These are phyloP conservation scores for Coenonympha arcania DNA, from an alignment of 2,888 invertebrate genomes.

Conservation along the genomic window DNA sequence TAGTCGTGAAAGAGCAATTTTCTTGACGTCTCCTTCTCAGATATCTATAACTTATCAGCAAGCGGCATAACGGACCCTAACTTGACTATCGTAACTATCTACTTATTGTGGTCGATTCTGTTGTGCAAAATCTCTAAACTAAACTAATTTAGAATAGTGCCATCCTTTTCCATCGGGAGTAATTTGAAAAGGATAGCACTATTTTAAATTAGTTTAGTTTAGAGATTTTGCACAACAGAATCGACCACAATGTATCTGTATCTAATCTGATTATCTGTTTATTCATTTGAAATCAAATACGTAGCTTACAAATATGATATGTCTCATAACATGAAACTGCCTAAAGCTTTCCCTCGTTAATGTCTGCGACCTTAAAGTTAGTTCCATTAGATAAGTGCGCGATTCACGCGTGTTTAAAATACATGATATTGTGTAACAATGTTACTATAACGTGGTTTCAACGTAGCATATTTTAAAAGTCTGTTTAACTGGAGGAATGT, in stretches of 20 bases:
- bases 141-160: too few species aligned
- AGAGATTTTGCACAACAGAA: too few species aligned
- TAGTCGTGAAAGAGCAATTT: too few species aligned
- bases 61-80: too few species aligned
- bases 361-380: neutral
- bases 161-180: too few species aligned
- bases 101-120: too few species aligned
- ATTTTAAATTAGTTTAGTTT: too few species aligned
- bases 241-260: too few species aligned
- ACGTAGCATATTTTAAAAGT: slow-evolving; percentile 7
- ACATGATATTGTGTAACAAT: neutral
- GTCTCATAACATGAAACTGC: neutral
- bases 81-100: neutral
- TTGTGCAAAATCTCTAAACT: too few species aligned
- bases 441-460: neutral
- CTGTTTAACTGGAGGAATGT: slow-evolving; percentile 4
- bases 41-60: too few species aligned
- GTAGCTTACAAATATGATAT: neutral
- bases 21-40: too few species aligned
- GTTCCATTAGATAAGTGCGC: slow-evolving; percentile 4
- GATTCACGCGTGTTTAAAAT: slow-evolving; percentile 8
- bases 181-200: too few species aligned
- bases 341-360: neutral
- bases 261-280: slow-evolving; percentile 5
- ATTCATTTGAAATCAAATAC: neutral